Conservation (phyloP, 2,888 invertebrate genomes). For the Melinopterus prodromus region DNA sequence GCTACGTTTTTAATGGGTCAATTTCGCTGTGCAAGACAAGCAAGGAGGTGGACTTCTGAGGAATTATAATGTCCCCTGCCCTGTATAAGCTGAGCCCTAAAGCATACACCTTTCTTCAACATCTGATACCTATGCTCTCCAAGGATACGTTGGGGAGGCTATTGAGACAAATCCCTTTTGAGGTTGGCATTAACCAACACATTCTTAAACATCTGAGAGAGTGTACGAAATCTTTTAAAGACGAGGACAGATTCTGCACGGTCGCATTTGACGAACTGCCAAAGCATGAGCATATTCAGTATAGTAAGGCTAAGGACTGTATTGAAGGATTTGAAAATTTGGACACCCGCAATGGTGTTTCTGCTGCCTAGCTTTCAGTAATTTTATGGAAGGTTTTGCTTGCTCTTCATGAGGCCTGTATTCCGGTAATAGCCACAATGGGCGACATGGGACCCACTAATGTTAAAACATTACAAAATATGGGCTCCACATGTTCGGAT, state of each 20-base stretch:
- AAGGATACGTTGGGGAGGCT: constrained; percentile 30
- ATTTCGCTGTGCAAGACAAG: background rate
- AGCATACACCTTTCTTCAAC: constrained; percentile 30
- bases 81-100: background rate
- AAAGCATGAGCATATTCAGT: background rate
- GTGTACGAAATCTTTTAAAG: constrained; percentile 5
- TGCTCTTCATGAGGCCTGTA: background rate
- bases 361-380: background rate
- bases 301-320: background rate
- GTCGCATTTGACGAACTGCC: background rate
- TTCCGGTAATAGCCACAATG: background rate
- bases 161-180: constrained; percentile 38
- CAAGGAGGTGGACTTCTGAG: background rate
- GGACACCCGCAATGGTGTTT: background rate
- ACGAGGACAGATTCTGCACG: constrained; percentile 35
- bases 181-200: constrained; percentile 34
- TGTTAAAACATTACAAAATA: background rate
- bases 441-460: background rate
- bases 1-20: background rate
- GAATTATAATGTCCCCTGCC: background rate
- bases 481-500: no score
- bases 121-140: constrained; percentile 32
- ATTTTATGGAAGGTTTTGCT: background rate
- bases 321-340: background rate
- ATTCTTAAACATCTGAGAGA: background rate